A percentile compares a stretch with the other conserved stretches of the same genome.
These are phyloP conservation scores for Fratercula arctica DNA, from an alignment of 2,797 vertebrate species.

Conservation along the genomic window DNA sequence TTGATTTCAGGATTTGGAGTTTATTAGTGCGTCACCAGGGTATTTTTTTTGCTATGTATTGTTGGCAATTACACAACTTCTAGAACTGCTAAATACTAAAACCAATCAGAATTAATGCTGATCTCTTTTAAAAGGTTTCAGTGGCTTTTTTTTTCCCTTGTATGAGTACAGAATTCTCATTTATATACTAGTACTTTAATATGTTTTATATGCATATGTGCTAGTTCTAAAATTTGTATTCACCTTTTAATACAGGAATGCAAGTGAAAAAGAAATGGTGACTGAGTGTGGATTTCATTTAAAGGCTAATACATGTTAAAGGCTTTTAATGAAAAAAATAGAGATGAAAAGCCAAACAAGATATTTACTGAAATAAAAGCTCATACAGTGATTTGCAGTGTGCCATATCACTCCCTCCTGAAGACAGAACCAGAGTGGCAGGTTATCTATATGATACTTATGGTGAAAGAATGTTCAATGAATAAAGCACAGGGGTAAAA, in stretches of 20 bases:
- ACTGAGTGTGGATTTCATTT: not conserved
- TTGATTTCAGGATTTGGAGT: slow-evolving; percentile 58
- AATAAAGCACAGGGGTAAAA: not conserved
- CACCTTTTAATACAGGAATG: not conserved
- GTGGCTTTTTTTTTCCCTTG: not conserved
- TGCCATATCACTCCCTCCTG: not conserved
- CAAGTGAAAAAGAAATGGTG: not conserved
- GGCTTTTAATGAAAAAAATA: not conserved
- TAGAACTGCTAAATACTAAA: not conserved
- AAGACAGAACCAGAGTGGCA: not conserved
- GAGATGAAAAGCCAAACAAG: not conserved
- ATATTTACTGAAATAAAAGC: not conserved
- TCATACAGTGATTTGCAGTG: not conserved
- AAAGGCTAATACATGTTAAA: not conserved
- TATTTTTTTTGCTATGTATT: not conserved
- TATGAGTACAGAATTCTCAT: not conserved
- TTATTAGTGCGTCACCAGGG: slow-evolving; percentile 16
- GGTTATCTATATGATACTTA: not conserved
- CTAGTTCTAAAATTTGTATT: not conserved
- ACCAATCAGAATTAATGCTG: not conserved
- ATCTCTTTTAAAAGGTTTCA: not conserved
- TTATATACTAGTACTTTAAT: not conserved
- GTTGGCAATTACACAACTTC: not conserved
- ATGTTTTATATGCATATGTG: not conserved
- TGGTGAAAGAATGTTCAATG: not conserved